These are phyloP conservation scores for Hyperoplus immaculatus DNA, from an alignment of 2,797 vertebrate species.

Conservation along the genomic window DNA sequence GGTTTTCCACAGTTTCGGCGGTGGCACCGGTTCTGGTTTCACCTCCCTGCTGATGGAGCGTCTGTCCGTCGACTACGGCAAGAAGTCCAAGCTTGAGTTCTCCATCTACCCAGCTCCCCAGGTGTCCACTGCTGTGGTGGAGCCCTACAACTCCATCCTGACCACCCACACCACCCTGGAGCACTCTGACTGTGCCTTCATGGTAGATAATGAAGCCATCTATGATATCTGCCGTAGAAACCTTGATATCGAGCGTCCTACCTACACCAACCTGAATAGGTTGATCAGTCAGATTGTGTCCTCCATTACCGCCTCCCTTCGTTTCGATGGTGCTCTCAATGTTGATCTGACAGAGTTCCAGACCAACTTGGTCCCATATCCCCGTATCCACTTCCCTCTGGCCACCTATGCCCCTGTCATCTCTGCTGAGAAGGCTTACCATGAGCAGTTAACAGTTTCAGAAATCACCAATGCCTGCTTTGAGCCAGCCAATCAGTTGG, in stretches of 20 bases:
- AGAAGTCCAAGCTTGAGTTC: constrained; percentile 91
- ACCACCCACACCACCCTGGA: constrained; percentile 85
- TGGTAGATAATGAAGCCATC: constrained; percentile 80
- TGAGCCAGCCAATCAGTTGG: constrained; percentile 87
- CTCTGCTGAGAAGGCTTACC: constrained; percentile 80
- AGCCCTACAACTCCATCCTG: constrained; percentile 88
- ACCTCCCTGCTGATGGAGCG: constrained; percentile 90
- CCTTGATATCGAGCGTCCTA: constrained; percentile 85
- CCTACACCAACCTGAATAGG: constrained; percentile 87
- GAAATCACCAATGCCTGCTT: constrained; percentile 77
- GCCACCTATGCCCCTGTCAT: constrained; percentile 86
- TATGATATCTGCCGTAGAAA: constrained; percentile 88
- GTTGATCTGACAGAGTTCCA: constrained; percentile 89
- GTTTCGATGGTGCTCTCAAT: constrained; percentile 88
- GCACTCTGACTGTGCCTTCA: constrained; percentile 84
- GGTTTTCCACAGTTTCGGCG: constrained; percentile 91
- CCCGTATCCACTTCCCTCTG: constrained; percentile 78
- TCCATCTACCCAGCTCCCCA: constrained; percentile 89
- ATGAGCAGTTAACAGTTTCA: constrained; percentile 69
- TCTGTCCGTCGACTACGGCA: constrained; percentile 88
- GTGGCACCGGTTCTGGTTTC: constrained; percentile 90
- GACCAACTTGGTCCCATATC: constrained; percentile 87
- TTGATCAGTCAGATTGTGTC: constrained; percentile 87
- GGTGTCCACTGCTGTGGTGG: constrained; percentile 90
- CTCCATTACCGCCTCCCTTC: constrained; percentile 88